Conservation (phyloP, 2,113 vertebrate species). For the Channa argus region DNA sequence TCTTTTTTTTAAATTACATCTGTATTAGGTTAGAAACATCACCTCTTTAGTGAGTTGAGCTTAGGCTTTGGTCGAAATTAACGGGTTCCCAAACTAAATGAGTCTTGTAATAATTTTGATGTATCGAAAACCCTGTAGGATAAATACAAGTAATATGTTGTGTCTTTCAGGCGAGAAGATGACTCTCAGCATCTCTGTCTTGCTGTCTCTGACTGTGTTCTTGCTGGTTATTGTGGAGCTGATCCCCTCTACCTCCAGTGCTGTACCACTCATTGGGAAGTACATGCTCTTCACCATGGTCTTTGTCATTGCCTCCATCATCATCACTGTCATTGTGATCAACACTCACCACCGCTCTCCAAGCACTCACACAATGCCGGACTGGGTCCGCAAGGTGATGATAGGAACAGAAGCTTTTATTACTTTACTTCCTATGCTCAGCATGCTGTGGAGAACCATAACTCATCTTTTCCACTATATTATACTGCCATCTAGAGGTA, state of each 20-base stretch:
- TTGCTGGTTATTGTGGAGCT: constrained; percentile 97
- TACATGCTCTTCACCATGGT: constrained; percentile 99
- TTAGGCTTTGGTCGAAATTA: too few relatives aligned
- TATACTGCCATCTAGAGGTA: constrained; percentile 73
- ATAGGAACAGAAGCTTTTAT: constrained; percentile 55
- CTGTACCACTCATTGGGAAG: constrained; percentile 96
- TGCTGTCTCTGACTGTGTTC: constrained; percentile 96
- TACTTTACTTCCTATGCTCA: not conserved
- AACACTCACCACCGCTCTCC: constrained; percentile 98
- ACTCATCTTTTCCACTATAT: constrained; percentile 6
- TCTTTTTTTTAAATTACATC: too few relatives aligned
- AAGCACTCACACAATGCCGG: constrained; percentile 95
- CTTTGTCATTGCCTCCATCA: constrained; percentile 95
- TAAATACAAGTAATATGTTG: not conserved
- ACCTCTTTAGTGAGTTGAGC: too few relatives aligned
- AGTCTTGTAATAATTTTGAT: too few relatives aligned
- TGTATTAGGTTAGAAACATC: not conserved
- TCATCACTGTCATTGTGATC: constrained; percentile 97
- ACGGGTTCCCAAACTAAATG: too few relatives aligned
- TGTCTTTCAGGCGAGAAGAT: constrained; percentile 94
- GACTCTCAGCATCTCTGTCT: constrained; percentile 96
- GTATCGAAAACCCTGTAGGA: not conserved
- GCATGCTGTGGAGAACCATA: not conserved
- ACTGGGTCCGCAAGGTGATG: constrained; percentile 94
- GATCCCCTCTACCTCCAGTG: constrained; percentile 97